Evolutionary conservation across 1,140 invertebrate species (phyloP).

Genomic region (Dreissena polymorpha): DNA sequence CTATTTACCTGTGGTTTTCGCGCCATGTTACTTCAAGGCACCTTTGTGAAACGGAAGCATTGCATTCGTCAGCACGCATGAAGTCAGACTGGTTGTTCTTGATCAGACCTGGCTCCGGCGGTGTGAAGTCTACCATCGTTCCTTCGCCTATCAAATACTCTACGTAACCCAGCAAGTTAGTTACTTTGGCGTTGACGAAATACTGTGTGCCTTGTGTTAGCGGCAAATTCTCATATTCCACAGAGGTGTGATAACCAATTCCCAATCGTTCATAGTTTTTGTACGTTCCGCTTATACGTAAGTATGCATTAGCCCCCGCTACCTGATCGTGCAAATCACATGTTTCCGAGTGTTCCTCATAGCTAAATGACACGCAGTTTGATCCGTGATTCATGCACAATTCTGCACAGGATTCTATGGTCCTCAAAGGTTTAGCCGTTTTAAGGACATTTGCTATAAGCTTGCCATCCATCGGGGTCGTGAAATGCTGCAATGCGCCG

Average conservation of each 20-base stretch:
- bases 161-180: conserved; percentile 23
- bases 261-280: too few relatives aligned
- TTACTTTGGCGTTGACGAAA: too few relatives aligned
- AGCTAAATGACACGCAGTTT: too few relatives aligned
- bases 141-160: conserved; percentile 16
- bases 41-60: too few relatives aligned
- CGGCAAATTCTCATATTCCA: conserved; percentile 15
- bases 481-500: conserved; percentile 25
- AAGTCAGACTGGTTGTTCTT: background rate
- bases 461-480: conserved; percentile 24
- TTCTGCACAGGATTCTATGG: conserved; percentile 10
- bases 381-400: conserved; percentile 14
- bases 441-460: conserved; percentile 4
- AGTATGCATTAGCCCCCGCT: conserved; percentile 28
- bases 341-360: conserved; percentile 9
- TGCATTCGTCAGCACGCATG: conserved; percentile 19
- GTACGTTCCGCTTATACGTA: too few relatives aligned
- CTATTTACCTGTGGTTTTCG: conserved; percentile 45
- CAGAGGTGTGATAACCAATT: conserved; percentile 16
- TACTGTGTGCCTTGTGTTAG: conserved; percentile 27
- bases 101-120: conserved; percentile 31
- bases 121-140: conserved; percentile 39
- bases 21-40: conserved; percentile 28
- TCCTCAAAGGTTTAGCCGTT: background rate
- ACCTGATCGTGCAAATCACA: conserved; percentile 31